Conservation (phyloP, 1,140 invertebrate species). For the Pantala flavescens region DNA sequence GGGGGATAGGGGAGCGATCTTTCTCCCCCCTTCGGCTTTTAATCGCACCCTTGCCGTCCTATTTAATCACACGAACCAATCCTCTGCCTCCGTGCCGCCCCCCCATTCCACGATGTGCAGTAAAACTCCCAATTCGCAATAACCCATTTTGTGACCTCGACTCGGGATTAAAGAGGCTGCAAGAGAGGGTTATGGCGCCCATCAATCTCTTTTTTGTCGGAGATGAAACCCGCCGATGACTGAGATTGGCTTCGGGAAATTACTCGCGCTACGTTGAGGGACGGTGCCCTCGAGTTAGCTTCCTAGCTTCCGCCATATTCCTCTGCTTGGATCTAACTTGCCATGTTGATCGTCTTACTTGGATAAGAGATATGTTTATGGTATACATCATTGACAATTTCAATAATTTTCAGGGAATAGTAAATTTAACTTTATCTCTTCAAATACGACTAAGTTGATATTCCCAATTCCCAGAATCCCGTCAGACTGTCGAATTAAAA, state of each 20-base stretch:
- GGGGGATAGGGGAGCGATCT: background rate
- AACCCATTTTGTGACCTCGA: background rate
- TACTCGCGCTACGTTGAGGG: background rate
- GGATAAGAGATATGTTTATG: too few species aligned
- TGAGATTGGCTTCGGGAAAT: background rate
- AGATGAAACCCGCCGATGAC: background rate
- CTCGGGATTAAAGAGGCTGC: background rate
- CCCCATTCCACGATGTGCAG: background rate
- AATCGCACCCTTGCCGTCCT: background rate
- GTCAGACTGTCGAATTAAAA: too few species aligned
- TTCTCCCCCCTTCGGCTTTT: background rate
- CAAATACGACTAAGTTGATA: too few species aligned
- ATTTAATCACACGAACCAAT: background rate
- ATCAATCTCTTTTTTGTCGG: background rate
- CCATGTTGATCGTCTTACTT: too few species aligned
- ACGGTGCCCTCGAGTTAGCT: too few species aligned
- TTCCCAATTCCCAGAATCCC: too few species aligned
- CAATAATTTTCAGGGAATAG: too few species aligned
- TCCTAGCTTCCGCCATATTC: too few species aligned
- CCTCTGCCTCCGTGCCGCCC: background rate
- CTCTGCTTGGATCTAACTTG: too few species aligned
- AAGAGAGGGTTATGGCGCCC: background rate
- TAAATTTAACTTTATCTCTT: too few species aligned
- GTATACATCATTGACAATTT: too few species aligned
- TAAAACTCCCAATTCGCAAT: background rate